Conservation (phyloP, 2,113 vertebrate species). For the Psammodynastes pulverulentus region DNA sequence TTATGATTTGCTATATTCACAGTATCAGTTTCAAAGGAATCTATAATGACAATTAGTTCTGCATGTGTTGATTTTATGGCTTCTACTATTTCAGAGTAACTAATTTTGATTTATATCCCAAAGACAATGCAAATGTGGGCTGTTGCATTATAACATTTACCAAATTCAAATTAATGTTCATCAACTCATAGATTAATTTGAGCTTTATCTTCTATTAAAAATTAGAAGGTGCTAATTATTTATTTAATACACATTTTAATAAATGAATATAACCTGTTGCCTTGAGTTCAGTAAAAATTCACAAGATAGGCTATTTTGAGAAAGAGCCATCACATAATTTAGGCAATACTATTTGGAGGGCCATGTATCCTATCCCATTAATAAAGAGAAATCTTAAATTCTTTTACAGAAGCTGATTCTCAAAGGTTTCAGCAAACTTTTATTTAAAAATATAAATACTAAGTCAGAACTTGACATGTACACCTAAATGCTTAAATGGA, state of each 20-base stretch:
- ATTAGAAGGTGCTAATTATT: neutral
- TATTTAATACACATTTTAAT: neutral
- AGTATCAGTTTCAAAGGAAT: neutral
- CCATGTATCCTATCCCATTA: neutral
- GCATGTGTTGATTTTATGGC: neutral
- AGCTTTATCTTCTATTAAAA: neutral
- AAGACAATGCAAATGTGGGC: neutral
- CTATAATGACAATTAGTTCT: neutral
- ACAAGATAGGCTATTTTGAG: neutral
- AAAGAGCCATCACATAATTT: neutral
- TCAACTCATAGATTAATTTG: neutral
- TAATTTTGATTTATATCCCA: neutral
- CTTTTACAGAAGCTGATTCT: neutral
- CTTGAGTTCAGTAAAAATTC: neutral
- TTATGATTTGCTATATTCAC: neutral
- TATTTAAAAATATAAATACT: neutral
- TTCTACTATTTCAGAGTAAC: neutral
- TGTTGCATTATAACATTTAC: neutral
- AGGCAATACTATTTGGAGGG: neutral
- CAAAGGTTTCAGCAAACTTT: neutral
- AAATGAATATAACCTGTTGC: neutral
- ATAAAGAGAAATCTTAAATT: neutral
- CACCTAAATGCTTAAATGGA: neutral
- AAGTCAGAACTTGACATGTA: neutral
- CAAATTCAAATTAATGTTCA: neutral